Evolutionary conservation across 1,140 invertebrate genomes (phyloP).

Genomic region (Cecropterus lyciades): DNA sequence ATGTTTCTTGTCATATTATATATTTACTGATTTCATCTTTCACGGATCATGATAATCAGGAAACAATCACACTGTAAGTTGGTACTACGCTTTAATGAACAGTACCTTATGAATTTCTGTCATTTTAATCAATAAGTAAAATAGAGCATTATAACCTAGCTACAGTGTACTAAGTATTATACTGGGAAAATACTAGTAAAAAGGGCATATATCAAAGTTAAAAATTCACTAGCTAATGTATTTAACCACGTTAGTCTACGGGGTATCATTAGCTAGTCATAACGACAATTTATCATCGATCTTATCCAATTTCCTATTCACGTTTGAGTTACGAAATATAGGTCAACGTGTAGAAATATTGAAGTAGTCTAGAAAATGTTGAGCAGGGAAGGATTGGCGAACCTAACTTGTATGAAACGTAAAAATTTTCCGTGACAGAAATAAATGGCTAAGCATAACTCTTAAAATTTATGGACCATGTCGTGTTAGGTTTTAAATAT

Average conservation of each 20-base stretch:
- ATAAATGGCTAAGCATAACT: slow-evolving; percentile 8
- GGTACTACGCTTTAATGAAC: too few species aligned
- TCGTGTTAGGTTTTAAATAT: background rate
- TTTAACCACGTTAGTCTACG: slow-evolving; percentile 9
- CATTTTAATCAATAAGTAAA: too few species aligned
- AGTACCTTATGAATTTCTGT: too few species aligned
- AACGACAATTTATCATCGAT: slow-evolving; percentile 41
- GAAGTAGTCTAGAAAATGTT: slow-evolving; percentile 27
- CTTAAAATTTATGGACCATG: background rate
- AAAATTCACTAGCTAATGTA: background rate
- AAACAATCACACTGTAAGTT: too few species aligned
- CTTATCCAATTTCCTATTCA: slow-evolving; percentile 41
- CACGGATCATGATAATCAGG: too few species aligned
- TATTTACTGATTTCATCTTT: too few species aligned
- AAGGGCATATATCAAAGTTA: background rate
- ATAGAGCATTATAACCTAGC: too few species aligned
- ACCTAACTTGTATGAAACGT: slow-evolving; percentile 16
- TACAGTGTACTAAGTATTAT: too few species aligned
- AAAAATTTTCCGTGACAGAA: background rate
- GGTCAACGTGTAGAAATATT: slow-evolving; percentile 33
- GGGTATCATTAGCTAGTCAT: slow-evolving; percentile 34
- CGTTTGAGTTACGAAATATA: slow-evolving; percentile 36
- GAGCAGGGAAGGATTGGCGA: slow-evolving; percentile 15
- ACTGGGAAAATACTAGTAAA: background rate
- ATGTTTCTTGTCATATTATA: too few species aligned